phyloP scores from a whole-genome alignment of 2,113 vertebrate genomes.

The Brevimyrus niger region DNA sequence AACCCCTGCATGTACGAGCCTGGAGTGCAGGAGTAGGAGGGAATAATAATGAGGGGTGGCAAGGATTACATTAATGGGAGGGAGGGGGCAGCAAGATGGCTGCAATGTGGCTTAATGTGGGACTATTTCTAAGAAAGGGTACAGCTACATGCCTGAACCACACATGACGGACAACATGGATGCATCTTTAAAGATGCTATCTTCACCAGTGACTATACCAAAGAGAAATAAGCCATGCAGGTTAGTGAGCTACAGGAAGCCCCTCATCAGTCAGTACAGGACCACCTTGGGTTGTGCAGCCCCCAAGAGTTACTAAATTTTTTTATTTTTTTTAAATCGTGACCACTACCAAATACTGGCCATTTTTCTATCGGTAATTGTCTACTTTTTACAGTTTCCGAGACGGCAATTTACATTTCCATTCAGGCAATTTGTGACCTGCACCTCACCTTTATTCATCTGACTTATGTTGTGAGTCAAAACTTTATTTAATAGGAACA shows the following conservation, averaged over 20 bases:
- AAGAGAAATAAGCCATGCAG: background rate
- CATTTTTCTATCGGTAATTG: constrained; percentile 1
- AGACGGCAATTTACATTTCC: background rate
- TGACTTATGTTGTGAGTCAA: background rate
- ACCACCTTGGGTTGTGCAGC: background rate
- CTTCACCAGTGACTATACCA: background rate
- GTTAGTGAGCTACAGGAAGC: background rate
- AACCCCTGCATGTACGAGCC: background rate
- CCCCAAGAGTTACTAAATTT: background rate
- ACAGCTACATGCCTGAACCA: background rate
- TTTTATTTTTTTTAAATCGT: background rate
- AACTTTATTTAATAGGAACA: constrained; percentile 2
- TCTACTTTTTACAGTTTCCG: background rate
- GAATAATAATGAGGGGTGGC: constrained; percentile 29
- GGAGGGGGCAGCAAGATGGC: background rate
- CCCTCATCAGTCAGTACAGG: background rate
- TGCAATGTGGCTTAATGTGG: background rate
- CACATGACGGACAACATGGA: background rate
- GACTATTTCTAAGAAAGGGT: too few species aligned
- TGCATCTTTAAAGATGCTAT: background rate
- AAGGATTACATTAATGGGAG: background rate
- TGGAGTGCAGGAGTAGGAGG: constrained; percentile 20
- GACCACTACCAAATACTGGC: background rate
- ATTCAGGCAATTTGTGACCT: background rate
- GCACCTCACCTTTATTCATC: background rate